These are phyloP conservation scores for Aphodius sticticus DNA, from an alignment of 2,888 invertebrate species.

Conservation along the genomic window DNA sequence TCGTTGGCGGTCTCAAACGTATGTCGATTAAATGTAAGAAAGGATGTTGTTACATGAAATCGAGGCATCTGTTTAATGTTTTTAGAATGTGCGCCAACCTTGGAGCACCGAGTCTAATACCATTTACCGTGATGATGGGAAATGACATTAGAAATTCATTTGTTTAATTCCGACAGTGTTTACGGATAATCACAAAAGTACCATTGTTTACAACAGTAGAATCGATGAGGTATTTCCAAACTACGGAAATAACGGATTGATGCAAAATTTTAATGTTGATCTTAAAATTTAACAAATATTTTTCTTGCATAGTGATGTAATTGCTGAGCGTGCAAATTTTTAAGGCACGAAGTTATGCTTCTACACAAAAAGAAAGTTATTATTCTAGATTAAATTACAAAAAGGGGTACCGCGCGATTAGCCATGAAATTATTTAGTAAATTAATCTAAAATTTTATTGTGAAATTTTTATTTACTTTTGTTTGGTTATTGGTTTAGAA, in stretches of 20 bases:
- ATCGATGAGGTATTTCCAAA: background rate
- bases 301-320: background rate
- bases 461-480: background rate
- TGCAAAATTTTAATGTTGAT: too few species aligned
- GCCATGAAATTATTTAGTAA: background rate
- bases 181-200: background rate
- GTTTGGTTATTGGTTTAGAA: background rate
- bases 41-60: background rate
- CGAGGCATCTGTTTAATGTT: background rate
- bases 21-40: background rate
- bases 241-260: too few species aligned
- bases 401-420: background rate
- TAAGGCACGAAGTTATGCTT: background rate
- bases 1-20: too few species aligned
- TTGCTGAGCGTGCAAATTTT: background rate
- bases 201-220: background rate
- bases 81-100: background rate
- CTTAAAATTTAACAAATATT: background rate
- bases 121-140: background rate
- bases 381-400: background rate
- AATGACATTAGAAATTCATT: constrained; percentile 4
- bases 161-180: background rate
- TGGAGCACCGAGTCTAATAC: background rate
- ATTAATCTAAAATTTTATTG: background rate
- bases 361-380: background rate